Percentiles rank a stretch among this genome's conserved stretches.
Evolutionary conservation across 2,888 invertebrate species (phyloP).

Genomic region (Sclerodermus sp.): DNA sequence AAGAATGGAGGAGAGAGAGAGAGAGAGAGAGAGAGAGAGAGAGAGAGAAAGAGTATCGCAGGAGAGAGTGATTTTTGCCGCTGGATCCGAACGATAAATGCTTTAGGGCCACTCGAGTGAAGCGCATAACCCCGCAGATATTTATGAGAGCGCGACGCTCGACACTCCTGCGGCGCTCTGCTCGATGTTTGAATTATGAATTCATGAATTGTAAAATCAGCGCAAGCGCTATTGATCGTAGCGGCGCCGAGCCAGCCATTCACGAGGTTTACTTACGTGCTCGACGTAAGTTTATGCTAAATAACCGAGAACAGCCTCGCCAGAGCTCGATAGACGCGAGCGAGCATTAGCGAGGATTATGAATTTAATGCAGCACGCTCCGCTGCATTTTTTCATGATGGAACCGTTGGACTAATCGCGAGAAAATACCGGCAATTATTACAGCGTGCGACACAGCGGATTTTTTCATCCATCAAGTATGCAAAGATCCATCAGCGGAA

Average conservation of each 20-base stretch:
- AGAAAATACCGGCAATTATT: neutral
- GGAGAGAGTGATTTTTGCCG: slow-evolving; percentile 34
- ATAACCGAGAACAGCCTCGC: slow-evolving; percentile 4
- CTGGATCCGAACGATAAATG: slow-evolving; percentile 10
- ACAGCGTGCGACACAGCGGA: too few species aligned
- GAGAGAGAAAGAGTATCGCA: neutral
- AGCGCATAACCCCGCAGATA: too few species aligned
- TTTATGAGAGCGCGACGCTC: neutral
- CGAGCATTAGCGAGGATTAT: neutral
- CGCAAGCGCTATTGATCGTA: slow-evolving; percentile 42
- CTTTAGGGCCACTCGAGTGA: slow-evolving; percentile 1
- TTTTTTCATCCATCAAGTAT: too few species aligned
- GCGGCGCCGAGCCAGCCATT: slow-evolving; percentile 10
- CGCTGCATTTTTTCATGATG: too few species aligned
- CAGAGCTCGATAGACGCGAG: neutral
- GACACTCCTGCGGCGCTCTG: neutral
- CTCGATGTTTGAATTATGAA: slow-evolving; percentile 44
- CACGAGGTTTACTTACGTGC: slow-evolving; percentile 25
- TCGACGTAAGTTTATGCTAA: slow-evolving; percentile 28
- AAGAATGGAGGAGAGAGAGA: too few species aligned
- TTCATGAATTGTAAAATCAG: slow-evolving; percentile 51
- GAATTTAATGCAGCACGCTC: too few species aligned
- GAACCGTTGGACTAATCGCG: too few species aligned
- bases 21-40: too few species aligned
- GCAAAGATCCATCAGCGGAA: neutral